Conservation (phyloP, 2,797 vertebrate genomes). For the Allobates femoralis region DNA sequence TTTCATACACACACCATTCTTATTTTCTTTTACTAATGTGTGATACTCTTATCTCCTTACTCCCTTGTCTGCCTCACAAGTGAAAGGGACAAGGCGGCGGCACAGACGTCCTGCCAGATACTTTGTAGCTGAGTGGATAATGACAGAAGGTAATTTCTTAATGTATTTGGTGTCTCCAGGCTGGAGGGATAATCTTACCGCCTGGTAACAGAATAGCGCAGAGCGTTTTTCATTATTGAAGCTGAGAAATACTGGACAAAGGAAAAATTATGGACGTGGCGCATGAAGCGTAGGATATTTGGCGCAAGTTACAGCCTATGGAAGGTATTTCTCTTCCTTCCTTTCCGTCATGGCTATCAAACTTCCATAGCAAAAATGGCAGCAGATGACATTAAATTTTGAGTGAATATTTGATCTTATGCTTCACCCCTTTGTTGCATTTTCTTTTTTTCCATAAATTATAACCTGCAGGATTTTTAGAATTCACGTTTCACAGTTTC, state of each 20-base stretch:
- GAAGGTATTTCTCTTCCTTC: too few relatives aligned
- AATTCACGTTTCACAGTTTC: too few relatives aligned
- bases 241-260: neutral
- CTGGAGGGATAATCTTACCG: neutral
- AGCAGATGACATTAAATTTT: neutral
- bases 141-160: conserved; percentile 23
- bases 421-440: too few relatives aligned
- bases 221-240: neutral
- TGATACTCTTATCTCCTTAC: neutral
- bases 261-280: too few relatives aligned
- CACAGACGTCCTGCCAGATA: neutral
- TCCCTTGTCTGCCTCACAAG: neutral
- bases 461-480: too few relatives aligned
- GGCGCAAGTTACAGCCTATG: too few relatives aligned
- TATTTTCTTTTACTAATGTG: neutral
- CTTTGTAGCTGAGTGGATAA: neutral
- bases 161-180: conserved; percentile 4
- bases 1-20: too few relatives aligned
- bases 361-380: too few relatives aligned
- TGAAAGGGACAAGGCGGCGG: neutral
- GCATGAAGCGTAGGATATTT: too few relatives aligned
- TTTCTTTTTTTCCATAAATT: too few relatives aligned
- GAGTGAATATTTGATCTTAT: too few relatives aligned
- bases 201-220: conserved; percentile 1
- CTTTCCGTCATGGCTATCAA: too few relatives aligned